Evolutionary conservation across 1,140 invertebrate species (phyloP).

Genomic region (Bombus cullumanus): DNA sequence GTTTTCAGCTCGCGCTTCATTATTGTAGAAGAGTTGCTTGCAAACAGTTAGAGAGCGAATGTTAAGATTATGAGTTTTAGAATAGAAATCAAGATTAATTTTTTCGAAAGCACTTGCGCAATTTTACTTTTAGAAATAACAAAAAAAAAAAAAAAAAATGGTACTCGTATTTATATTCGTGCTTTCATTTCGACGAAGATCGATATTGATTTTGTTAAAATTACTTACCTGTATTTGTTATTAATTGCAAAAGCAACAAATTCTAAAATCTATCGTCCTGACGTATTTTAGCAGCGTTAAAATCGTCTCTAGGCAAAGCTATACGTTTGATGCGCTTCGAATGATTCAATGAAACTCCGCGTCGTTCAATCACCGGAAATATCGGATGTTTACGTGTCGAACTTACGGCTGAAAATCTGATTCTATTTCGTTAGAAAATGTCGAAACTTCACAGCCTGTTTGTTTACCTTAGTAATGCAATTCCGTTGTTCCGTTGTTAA

Average conservation of each 20-base stretch:
- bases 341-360: background rate
- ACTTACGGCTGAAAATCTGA: background rate
- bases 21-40: background rate
- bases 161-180: too few relatives aligned
- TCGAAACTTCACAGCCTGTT: background rate
- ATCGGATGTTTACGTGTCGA: background rate
- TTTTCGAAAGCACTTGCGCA: background rate
- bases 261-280: background rate
- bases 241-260: background rate
- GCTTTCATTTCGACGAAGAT: background rate
- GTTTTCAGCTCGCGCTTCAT: background rate
- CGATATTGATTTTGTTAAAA: background rate
- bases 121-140: too few relatives aligned
- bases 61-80: background rate
- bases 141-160: too few relatives aligned
- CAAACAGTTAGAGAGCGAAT: background rate
- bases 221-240: background rate
- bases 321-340: background rate
- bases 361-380: background rate
- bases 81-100: background rate
- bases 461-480: background rate
- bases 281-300: too few relatives aligned
- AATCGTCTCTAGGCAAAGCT: background rate
- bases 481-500: background rate
- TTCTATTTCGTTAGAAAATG: conserved; percentile 6